These are phyloP conservation scores for Clunio marinus DNA, from an alignment of 2,888 invertebrate species.

Conservation along the genomic window DNA sequence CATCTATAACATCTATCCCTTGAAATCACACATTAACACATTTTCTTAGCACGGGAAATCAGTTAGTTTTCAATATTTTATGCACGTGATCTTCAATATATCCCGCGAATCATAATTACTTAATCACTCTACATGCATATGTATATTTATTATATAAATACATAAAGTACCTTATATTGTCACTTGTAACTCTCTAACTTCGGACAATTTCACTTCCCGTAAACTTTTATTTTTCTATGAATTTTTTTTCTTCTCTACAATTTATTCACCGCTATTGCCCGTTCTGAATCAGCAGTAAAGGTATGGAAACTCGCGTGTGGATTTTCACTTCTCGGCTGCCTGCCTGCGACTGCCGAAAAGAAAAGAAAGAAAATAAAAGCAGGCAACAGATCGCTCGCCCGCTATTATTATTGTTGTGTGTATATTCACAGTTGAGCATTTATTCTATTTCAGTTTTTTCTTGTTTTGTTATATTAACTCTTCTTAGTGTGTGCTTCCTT, in stretches of 20 bases:
- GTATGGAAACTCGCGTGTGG: constrained; percentile 18
- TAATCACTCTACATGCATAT: too few relatives aligned
- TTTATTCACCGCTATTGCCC: constrained; percentile 1
- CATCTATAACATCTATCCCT: too few relatives aligned
- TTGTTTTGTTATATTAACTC: constrained; percentile 24
- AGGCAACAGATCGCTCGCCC: constrained; percentile 18
- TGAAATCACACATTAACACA: too few relatives aligned
- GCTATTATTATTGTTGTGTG: constrained; percentile 24
- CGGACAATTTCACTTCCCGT: too few relatives aligned
- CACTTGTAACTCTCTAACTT: too few relatives aligned
- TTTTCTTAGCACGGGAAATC: too few relatives aligned
- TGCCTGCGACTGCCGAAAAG: constrained; percentile 18
- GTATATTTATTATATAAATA: too few relatives aligned
- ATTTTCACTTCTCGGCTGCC: constrained; percentile 20
- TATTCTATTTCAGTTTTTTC: background rate
- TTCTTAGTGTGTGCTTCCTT: background rate
- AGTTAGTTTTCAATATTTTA: too few relatives aligned
- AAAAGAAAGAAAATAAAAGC: constrained; percentile 15
- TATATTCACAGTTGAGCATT: background rate
- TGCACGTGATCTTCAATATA: too few relatives aligned
- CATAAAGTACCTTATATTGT: too few relatives aligned
- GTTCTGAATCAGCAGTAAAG: background rate
- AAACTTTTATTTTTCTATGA: background rate
- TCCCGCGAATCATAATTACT: too few relatives aligned
- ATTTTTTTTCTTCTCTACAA: background rate